Evolutionary conservation across 1,140 invertebrate species (phyloP), one percentile per base, ranked within the genome.

Genomic region (Lutraria rhynchaena): DNA sequence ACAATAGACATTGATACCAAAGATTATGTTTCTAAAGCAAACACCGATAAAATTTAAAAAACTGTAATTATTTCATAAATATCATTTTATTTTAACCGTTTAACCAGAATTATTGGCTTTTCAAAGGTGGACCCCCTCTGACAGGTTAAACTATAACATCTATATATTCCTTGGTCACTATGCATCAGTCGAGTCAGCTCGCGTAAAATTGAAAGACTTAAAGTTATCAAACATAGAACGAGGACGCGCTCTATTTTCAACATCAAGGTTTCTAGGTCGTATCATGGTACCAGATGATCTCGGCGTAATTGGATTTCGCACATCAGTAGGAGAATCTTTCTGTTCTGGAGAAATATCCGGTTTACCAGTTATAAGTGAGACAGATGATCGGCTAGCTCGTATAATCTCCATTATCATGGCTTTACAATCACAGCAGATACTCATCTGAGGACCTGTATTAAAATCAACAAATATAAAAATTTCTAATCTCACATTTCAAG

Each of bases 371-470:
- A 87, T 73, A 5, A 84, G 61, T 19, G 86, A 82, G 9, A 89
- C 85, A 24, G 88, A 89, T 3, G 87, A 86, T 37, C 91, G 85
- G 82, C 90, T 90, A 53, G 92, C 91, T 15, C 91, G 96, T 87
- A 98, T 98, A 88, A 98, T 98, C 92, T 98, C 96, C 82, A 97
- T 94, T 41, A 98, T 96, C 96, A 99, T 96, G 11, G 96, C 95
- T 90, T 97, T 97, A 93, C 98, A 99, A 93, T 98, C 97, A 89
- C 97, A 95, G 91, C 97, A 99, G 24, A 98, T 97, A 41, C 95
- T 95, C 94, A 97, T 96, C 86, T 96, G 94, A 46, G 96, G 94
- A 58, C 96, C 96, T 83, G 60, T 2, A 53, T 61, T 15, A 44
- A 35, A 65, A 37, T 5, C 11, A 35, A 15, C 27, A 58, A 9